Evolutionary conservation across 2,797 vertebrate species (phyloP).

Genomic region (Myotis myotis): DNA sequence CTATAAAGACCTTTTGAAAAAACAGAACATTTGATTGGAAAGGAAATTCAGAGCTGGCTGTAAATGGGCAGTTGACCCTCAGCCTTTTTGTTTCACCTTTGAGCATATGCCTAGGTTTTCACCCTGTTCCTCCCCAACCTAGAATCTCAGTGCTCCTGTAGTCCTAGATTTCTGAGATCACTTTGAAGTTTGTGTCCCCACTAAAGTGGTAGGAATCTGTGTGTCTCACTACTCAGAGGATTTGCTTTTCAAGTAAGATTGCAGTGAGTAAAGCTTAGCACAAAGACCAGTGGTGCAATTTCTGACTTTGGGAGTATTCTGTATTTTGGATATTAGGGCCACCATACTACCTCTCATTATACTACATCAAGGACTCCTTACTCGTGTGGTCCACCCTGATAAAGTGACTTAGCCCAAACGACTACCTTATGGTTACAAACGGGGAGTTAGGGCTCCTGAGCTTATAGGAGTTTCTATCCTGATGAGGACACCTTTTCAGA

Average conservation of each 20-base stretch:
- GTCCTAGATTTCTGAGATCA: not conserved
- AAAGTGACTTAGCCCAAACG: not conserved
- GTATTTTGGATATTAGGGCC: not conserved
- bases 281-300: not conserved
- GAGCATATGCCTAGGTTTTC: not conserved
- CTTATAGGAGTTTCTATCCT: not conserved
- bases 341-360: not conserved
- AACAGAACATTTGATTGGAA: not conserved
- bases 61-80: not conserved
- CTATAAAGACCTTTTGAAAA: not conserved
- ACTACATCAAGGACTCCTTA: not conserved
- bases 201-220: not conserved
- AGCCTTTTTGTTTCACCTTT: not conserved
- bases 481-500: not conserved
- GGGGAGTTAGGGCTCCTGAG: not conserved
- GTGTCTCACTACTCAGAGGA: not conserved
- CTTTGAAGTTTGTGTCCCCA: not conserved
- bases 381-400: not conserved
- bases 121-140: not conserved
- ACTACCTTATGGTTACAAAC: not conserved
- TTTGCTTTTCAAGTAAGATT: constrained; percentile 30
- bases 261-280: not conserved
- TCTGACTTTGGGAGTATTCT: not conserved
- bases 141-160: not conserved
- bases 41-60: not conserved